Conservation (phyloP, 2,113 vertebrate species). For the Maylandia zebra region DNA sequence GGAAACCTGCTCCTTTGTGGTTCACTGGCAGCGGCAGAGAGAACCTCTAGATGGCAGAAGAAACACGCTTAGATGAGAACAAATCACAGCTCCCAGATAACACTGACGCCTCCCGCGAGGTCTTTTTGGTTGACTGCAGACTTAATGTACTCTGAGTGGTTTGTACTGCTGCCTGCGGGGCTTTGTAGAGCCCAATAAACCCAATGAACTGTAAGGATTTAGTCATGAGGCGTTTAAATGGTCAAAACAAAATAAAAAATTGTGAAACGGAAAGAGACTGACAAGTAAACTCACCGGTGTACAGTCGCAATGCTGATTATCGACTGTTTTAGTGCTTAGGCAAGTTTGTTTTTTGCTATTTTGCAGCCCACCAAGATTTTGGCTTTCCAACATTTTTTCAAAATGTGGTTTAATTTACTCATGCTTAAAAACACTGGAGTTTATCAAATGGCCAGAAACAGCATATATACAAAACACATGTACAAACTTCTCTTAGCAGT, state of each 20-base stretch:
- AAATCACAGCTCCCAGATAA: not conserved
- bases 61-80: not conserved
- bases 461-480: not conserved
- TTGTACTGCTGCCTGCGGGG: not conserved
- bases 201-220: not conserved
- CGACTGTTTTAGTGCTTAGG: not conserved
- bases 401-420: not conserved
- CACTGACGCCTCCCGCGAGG: not conserved
- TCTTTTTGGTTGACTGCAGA: not conserved
- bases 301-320: not conserved
- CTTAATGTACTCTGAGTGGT: not conserved
- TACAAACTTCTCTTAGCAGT: not conserved
- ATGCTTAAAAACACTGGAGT: not conserved
- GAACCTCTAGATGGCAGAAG: conserved; percentile 32
- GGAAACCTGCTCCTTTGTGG: not conserved
- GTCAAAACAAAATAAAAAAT: not conserved
- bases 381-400: not conserved
- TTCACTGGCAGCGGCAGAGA: not conserved
- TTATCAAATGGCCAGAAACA: not conserved
- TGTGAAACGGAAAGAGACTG: not conserved
- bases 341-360: not conserved
- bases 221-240: not conserved
- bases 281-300: not conserved
- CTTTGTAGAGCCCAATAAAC: not conserved
- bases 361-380: not conserved